Percentiles rank a stretch among this genome's conserved stretches.
Evolutionary conservation across 2,797 vertebrate genomes (phyloP).

Genomic region (Oophaga sylvatica): DNA sequence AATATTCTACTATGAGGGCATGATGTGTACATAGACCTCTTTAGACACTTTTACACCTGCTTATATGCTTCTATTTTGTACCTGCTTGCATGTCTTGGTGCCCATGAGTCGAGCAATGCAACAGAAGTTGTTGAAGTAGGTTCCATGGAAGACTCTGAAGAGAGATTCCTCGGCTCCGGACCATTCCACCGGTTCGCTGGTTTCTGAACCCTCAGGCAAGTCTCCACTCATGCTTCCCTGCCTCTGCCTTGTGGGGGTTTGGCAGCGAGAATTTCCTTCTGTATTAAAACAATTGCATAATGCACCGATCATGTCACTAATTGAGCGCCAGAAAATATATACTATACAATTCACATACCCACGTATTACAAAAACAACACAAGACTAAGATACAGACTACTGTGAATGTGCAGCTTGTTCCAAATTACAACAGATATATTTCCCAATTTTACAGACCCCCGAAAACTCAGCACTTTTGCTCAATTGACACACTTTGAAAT

Average conservation of each 20-base stretch:
- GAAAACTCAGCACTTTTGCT: no score
- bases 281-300: neutral
- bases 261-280: conserved; percentile 95
- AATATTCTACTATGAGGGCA: no score
- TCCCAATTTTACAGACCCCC: neutral
- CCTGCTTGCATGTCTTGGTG: conserved; percentile 96
- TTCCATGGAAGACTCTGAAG: conserved; percentile 94
- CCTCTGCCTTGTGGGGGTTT: conserved; percentile 91
- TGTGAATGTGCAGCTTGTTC: neutral
- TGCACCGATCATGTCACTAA: no score
- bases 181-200: conserved; percentile 84
- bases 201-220: conserved; percentile 76
- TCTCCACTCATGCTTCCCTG: conserved; percentile 79
- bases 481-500: no score
- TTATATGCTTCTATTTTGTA: conserved; percentile 61
- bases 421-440: neutral
- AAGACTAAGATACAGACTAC: no score
- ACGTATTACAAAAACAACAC: no score
- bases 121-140: conserved; percentile 99
- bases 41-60: neutral
- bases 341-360: no score
- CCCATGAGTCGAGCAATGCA: conserved; percentile 93
- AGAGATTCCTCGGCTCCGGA: conserved; percentile 93
- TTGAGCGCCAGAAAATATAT: no score
- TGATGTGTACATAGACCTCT: neutral